These are phyloP conservation scores for Actinemys pallida DNA, from an alignment of 2,113 vertebrate species.

Conservation along the genomic window DNA sequence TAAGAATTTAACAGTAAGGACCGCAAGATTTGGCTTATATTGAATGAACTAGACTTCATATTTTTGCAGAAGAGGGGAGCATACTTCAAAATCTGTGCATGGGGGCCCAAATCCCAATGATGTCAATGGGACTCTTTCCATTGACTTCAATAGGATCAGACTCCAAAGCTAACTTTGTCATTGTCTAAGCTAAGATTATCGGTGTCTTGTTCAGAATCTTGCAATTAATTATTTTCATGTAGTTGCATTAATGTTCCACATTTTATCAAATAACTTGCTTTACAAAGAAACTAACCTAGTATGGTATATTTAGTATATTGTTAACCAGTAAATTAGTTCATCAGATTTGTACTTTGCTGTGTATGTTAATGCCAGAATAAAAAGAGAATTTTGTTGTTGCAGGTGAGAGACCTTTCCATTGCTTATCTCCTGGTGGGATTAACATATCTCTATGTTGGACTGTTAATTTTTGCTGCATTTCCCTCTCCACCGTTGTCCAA, in stretches of 20 bases:
- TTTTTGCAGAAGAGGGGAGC: neutral
- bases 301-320: neutral
- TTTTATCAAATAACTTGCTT: neutral
- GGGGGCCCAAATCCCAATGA: neutral
- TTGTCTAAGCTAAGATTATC: neutral
- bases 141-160: neutral
- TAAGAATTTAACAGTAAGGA: neutral
- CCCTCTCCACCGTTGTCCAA: slow-evolving; percentile 93
- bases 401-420: slow-evolving; percentile 96
- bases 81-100: neutral
- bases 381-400: slow-evolving; percentile 29
- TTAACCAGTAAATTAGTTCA: neutral
- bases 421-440: slow-evolving; percentile 94
- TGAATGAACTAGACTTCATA: neutral
- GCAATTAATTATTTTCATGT: neutral
- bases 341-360: neutral
- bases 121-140: neutral
- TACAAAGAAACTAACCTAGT: neutral
- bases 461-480: slow-evolving; percentile 93
- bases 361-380: neutral
- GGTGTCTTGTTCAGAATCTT: neutral
- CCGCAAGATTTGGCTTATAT: neutral
- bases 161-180: neutral
- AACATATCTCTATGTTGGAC: slow-evolving; percentile 94
- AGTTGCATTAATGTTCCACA: neutral